phyloP scores from a whole-genome alignment of 2,797 vertebrate genomes.

The Anableps anableps region DNA sequence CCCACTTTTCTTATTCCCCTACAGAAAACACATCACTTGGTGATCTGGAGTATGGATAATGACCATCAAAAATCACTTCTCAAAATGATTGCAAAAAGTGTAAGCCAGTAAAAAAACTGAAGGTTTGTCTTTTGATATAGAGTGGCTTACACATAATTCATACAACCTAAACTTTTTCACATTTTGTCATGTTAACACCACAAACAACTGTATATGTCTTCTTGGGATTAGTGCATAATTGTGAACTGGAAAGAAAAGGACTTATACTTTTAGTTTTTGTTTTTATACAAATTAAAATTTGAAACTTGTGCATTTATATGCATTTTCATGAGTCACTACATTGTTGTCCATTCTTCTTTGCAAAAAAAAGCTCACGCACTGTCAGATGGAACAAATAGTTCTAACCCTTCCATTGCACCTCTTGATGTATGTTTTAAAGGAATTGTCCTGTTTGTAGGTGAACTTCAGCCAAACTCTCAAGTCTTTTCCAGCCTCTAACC shows the following conservation, averaged over 20 bases:
- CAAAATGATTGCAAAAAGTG: constrained; percentile 38
- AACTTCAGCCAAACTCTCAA: neutral
- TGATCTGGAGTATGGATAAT: constrained; percentile 30
- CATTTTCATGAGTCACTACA: neutral
- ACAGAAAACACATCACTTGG: constrained; percentile 43
- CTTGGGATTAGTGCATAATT: neutral
- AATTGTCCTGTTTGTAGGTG: neutral
- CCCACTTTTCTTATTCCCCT: constrained; percentile 28
- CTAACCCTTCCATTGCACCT: neutral
- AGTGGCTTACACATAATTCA: neutral
- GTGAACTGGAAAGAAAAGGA: neutral
- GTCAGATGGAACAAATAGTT: neutral
- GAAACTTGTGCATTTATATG: neutral
- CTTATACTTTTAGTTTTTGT: neutral
- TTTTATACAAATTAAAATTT: neutral
- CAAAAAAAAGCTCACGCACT: neutral
- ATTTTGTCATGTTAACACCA: too few relatives aligned
- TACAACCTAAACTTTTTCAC: neutral
- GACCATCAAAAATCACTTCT: constrained; percentile 39
- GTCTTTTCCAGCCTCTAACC: neutral
- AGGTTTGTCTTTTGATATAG: neutral
- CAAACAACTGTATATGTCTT: neutral
- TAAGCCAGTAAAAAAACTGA: constrained; percentile 6
- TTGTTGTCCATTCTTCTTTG: neutral
- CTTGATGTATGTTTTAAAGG: neutral